Conservation (phyloP, 2,113 vertebrate genomes). For the Probosciger aterrimus region DNA sequence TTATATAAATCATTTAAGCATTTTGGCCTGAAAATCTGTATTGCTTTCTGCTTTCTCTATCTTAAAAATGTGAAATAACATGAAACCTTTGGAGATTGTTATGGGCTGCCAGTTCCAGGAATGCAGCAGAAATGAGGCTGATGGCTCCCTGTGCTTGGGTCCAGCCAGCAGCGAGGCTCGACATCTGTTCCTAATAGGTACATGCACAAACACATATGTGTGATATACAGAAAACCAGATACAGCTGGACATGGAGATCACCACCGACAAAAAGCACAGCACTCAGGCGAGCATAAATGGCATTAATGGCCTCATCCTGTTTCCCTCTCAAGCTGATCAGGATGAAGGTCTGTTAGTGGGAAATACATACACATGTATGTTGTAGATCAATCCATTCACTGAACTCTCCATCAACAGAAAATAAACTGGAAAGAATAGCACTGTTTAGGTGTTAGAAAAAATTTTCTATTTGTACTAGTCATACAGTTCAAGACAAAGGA, state of each 20-base stretch:
- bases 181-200: not conserved
- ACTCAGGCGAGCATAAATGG: not conserved
- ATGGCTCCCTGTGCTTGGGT: not conserved
- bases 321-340: not conserved
- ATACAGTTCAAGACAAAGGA: not conserved
- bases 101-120: not conserved
- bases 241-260: not conserved
- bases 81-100: not conserved
- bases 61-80: not conserved
- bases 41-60: not conserved
- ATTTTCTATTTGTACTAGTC: not conserved
- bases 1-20: not conserved
- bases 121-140: not conserved
- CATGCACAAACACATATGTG: not conserved
- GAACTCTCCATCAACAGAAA: not conserved
- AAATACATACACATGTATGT: not conserved
- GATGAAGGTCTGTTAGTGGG: not conserved
- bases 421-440: not conserved
- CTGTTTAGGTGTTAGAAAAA: not conserved
- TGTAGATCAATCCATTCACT: not conserved
- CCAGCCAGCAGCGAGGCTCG: not conserved
- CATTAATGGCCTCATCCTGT: not conserved
- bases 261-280: not conserved
- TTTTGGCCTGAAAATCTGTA: not conserved
- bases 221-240: not conserved